phyloP scores from a whole-genome alignment of 2,797 vertebrate species.

The Sebastes glaucus region DNA sequence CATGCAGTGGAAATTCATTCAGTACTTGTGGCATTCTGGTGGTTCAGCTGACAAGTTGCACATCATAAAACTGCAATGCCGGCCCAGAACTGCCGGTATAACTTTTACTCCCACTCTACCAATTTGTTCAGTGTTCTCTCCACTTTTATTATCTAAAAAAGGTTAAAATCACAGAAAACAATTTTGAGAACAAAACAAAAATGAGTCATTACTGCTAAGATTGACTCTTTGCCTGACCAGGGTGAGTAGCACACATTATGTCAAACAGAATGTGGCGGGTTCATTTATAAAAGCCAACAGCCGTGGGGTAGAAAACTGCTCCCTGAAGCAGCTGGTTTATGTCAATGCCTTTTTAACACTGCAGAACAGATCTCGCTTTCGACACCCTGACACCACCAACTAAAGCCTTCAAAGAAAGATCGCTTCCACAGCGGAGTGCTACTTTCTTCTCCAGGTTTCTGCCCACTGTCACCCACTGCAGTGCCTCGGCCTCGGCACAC shows the following conservation, averaged over 20 bases:
- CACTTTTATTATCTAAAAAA: background rate
- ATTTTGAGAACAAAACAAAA: conserved; percentile 8
- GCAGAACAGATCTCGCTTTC: background rate
- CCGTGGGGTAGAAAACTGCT: background rate
- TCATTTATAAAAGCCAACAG: conserved; percentile 33
- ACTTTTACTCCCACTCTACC: background rate
- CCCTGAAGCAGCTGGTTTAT: conserved; percentile 47
- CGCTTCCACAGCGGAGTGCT: background rate
- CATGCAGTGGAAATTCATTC: background rate
- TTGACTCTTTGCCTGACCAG: background rate
- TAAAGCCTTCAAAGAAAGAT: conserved; percentile 25
- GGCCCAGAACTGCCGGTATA: background rate
- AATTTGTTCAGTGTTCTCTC: background rate
- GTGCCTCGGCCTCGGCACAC: background rate
- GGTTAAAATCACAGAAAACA: background rate
- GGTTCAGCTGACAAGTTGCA: background rate
- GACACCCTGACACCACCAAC: conserved; percentile 21
- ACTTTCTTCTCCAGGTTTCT: background rate
- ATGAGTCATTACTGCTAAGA: background rate
- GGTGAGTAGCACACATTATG: conserved; percentile 2
- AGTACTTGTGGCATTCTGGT: background rate
- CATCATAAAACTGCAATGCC: background rate
- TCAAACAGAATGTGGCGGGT: conserved; percentile 24
- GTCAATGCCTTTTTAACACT: conserved; percentile 30
- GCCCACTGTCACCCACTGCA: background rate